Evolutionary conservation across 2,888 invertebrate species (phyloP).

Genomic region (Congeria kusceri): DNA sequence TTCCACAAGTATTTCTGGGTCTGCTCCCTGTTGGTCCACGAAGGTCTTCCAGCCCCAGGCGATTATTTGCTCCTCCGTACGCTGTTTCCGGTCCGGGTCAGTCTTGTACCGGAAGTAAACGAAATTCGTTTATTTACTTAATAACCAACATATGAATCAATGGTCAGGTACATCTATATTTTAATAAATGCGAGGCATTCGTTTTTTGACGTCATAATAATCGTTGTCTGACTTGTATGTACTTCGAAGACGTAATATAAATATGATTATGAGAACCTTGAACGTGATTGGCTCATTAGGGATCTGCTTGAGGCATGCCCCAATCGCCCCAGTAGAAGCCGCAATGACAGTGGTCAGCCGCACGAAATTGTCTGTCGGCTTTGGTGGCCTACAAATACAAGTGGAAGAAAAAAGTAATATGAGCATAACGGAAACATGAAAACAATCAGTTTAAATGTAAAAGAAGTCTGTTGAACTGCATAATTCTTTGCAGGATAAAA

Average conservation of each 20-base stretch:
- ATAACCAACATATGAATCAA: not conserved
- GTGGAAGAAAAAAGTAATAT: not conserved
- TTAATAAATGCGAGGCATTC: no score
- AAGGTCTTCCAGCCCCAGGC: conserved; percentile 80
- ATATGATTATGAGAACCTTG: conserved; percentile 60
- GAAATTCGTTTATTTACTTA: not conserved
- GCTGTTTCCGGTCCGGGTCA: conserved; percentile 66
- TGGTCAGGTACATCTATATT: no score
- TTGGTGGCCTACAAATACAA: conserved; percentile 42
- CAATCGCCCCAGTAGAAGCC: conserved; percentile 66
- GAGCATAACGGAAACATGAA: not conserved
- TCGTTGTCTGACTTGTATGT: no score
- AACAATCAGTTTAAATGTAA: no score
- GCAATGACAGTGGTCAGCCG: conserved; percentile 67
- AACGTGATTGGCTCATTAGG: conserved; percentile 78
- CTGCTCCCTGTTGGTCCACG: conserved; percentile 67
- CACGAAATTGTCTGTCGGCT: conserved; percentile 62
- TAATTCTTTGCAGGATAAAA: no score
- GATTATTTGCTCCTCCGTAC: conserved; percentile 73
- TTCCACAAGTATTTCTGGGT: conserved; percentile 78
- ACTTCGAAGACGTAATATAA: no score
- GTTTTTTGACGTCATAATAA: no score
- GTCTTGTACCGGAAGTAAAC: conserved; percentile 46
- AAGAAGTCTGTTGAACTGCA: no score
- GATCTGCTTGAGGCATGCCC: conserved; percentile 71